A percentile compares a stretch with the other conserved stretches of the same genome.
phyloP scores from a whole-genome alignment of 2,888 invertebrate species.

The Amphipyra tragopoginis region DNA sequence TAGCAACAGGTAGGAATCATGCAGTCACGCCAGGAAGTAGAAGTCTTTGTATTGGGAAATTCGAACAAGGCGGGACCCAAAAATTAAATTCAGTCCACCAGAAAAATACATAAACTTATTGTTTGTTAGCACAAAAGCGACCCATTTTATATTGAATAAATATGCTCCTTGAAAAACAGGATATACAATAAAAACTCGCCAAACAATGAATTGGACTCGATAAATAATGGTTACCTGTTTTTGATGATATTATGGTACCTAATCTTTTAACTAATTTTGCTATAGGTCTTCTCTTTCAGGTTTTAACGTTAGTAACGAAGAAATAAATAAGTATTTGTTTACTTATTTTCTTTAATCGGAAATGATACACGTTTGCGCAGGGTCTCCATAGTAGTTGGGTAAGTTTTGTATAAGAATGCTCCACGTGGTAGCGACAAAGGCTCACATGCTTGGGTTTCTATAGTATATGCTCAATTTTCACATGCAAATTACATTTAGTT shows the following conservation, averaged over 20 bases:
- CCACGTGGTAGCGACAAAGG: slow-evolving; percentile 63
- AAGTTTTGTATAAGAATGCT: slow-evolving; percentile 51
- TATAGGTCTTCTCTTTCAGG: slow-evolving; percentile 1
- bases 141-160: slow-evolving; percentile 15
- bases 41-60: neutral
- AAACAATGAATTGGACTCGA: slow-evolving; percentile 17
- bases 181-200: slow-evolving; percentile 8
- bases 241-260: too few species aligned
- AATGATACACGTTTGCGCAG: slow-evolving; percentile 28
- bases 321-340: slow-evolving; percentile 3
- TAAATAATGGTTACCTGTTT: slow-evolving; percentile 9
- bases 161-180: neutral
- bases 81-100: neutral
- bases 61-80: neutral
- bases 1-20: too few species aligned
- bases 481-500: slow-evolving; percentile 21
- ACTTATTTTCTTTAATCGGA: slow-evolving; percentile 21
- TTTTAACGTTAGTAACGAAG: neutral
- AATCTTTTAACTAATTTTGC: neutral
- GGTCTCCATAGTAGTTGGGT: slow-evolving; percentile 30
- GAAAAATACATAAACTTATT: slow-evolving; percentile 2
- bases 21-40: neutral
- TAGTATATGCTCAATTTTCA: slow-evolving; percentile 55
- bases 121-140: slow-evolving; percentile 8
- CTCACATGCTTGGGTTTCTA: slow-evolving; percentile 59